These are phyloP conservation scores for Lagorchestes hirsutus DNA, from an alignment of 2,797 vertebrate genomes.

Conservation along the genomic window DNA sequence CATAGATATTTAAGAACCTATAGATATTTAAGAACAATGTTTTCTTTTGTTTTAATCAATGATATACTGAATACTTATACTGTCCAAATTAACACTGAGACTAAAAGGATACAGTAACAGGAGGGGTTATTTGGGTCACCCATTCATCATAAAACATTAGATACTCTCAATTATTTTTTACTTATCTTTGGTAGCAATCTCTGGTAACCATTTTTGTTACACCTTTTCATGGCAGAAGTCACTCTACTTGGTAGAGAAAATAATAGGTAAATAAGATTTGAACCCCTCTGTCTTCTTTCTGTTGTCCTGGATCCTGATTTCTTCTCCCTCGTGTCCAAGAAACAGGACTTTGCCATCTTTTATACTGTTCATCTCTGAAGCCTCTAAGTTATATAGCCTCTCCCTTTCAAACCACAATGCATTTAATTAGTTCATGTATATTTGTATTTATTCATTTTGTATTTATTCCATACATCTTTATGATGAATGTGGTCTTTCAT, in stretches of 20 bases:
- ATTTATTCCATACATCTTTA: background rate
- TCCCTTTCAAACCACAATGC: background rate
- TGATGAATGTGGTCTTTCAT: background rate
- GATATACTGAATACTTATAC: background rate
- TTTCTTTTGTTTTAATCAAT: background rate
- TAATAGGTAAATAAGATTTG: background rate
- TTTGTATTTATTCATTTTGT: background rate
- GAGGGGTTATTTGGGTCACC: background rate
- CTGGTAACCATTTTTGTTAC: background rate
- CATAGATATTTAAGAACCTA: no score
- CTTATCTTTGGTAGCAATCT: background rate
- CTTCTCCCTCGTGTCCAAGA: background rate
- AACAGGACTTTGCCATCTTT: background rate
- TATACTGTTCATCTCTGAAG: background rate
- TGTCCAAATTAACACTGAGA: background rate
- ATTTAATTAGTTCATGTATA: background rate
- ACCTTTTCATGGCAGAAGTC: background rate
- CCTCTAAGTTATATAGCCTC: background rate
- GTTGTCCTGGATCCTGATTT: background rate
- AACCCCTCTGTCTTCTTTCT: background rate
- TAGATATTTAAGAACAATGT: background rate
- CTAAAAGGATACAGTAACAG: background rate
- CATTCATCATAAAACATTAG: background rate
- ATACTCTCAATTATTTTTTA: background rate
- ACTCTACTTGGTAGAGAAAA: background rate